Evolutionary conservation across 1,140 invertebrate species (phyloP), one percentile per base, ranked within the genome.

Genomic region (Drosophila rhopaloa): DNA sequence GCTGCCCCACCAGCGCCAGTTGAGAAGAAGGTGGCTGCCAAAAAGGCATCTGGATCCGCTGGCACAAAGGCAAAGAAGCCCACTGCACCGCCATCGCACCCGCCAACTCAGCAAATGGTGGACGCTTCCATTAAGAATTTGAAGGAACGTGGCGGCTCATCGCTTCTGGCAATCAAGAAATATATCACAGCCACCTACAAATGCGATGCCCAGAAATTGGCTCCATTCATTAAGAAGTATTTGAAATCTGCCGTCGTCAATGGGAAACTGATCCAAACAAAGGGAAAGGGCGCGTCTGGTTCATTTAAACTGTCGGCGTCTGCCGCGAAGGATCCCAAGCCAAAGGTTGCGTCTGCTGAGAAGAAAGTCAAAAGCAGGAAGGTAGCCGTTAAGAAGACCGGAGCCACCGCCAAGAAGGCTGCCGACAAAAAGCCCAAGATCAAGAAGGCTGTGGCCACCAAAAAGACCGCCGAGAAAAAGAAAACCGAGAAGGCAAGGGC

Each of bases 61-160:
- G 41, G 6, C 14, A 4, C 41, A 16, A 43, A 41, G 41, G 84
- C 85, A 6, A 93, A 93, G 85, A 94, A 93, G 73, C 91, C 93
- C 0, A 79, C 91, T 37, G 77, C 88, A 40, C 93, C 93, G 58
- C 86, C 93, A 19, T 91, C 88, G 13, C 93, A 94, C 76, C 93
- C 93, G 35, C 93, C 93, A 72, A 94, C 93, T 0, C 93, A 93
- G 5, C 93, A 94, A 74, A 94, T 94, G 94, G 93, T 96, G 5
- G 93, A 92, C 62, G 93, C 92, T 54, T 95, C 95, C 11, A 95
- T 96, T 76, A 93, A 92, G 53, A 93, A 91, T 38, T 85, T 95
- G 59, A 95, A 95, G 65, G 94, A 95, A 74, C 93, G 94, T 48
- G 93, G 93, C 57, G 95, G 94, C 13, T 95, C 94, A 1, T 95